Conservation (phyloP, 1,140 invertebrate genomes). For the Spodoptera litura region DNA sequence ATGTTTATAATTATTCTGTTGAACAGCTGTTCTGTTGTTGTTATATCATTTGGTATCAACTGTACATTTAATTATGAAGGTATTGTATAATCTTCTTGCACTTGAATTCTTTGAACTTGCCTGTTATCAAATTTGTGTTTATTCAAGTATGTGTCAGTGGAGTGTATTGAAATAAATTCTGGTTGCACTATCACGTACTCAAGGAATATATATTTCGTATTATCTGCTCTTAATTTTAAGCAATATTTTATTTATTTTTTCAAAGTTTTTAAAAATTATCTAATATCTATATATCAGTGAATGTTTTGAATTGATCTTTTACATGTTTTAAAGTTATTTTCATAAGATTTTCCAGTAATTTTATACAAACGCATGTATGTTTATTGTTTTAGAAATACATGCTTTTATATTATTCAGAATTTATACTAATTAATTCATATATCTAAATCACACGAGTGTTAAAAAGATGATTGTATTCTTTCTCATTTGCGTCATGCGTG, state of each 20-base stretch:
- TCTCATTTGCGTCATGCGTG: not conserved
- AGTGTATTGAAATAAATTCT: not conserved
- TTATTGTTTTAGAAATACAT: not conserved
- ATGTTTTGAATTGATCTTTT: not conserved
- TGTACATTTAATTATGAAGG: not conserved
- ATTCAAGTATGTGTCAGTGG: no score
- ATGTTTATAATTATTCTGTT: no score
- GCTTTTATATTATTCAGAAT: not conserved
- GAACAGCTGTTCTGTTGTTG: no score
- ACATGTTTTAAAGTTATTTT: not conserved
- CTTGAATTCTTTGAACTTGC: no score
- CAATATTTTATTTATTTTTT: not conserved
- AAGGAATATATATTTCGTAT: not conserved
- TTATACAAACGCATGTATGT: not conserved
- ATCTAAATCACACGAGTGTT: not conserved
- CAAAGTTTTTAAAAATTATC: not conserved
- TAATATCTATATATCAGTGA: not conserved
- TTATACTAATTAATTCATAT: not conserved
- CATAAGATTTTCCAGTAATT: slow-evolving; percentile 8
- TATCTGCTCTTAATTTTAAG: slow-evolving; percentile 1
- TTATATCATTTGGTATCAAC: no score
- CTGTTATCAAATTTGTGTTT: no score
- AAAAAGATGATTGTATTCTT: not conserved
- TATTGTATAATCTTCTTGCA: no score
- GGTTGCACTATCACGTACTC: not conserved